Conservation (phyloP, 2,888 invertebrate genomes). For the Cheilosia grossa region DNA sequence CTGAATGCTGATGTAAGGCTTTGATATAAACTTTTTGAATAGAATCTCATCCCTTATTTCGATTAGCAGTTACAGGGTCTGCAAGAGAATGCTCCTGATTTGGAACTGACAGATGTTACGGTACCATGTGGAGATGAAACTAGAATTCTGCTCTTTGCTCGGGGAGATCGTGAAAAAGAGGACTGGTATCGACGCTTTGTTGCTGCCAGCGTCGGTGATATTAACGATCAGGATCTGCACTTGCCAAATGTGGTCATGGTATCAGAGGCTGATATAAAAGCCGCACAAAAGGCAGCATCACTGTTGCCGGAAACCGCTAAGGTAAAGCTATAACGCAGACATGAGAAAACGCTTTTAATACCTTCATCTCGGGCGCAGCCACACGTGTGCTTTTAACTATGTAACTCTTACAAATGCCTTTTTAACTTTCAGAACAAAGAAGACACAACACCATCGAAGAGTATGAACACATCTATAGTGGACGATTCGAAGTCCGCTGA, state of each 20-base stretch:
- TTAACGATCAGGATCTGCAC: conserved; percentile 81
- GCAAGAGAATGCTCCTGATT: conserved; percentile 78
- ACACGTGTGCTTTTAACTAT: too few relatives aligned
- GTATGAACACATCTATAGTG: conserved; percentile 17
- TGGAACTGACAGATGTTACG: conserved; percentile 77
- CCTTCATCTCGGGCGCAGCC: too few relatives aligned
- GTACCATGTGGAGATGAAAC: conserved; percentile 83
- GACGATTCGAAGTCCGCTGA: conserved; percentile 55
- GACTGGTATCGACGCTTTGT: conserved; percentile 83
- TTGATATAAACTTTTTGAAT: neutral
- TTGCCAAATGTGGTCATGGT: conserved; percentile 80
- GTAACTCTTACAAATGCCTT: neutral
- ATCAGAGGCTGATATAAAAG: conserved; percentile 79
- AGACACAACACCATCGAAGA: conserved; percentile 56
- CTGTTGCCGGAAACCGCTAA: conserved; percentile 75
- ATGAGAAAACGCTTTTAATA: neutral
- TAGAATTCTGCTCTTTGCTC: conserved; percentile 80
- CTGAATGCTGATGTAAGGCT: conserved; percentile 80
- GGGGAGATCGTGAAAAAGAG: conserved; percentile 82
- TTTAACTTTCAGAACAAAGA: conserved; percentile 49
- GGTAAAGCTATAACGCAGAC: conserved; percentile 14
- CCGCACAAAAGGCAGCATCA: conserved; percentile 79
- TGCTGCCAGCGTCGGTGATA: conserved; percentile 80
- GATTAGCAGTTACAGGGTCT: conserved; percentile 78
- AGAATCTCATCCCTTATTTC: conserved; percentile 16